These are phyloP conservation scores for Nebria brevicollis DNA, from an alignment of 2,888 invertebrate genomes.

Conservation along the genomic window DNA sequence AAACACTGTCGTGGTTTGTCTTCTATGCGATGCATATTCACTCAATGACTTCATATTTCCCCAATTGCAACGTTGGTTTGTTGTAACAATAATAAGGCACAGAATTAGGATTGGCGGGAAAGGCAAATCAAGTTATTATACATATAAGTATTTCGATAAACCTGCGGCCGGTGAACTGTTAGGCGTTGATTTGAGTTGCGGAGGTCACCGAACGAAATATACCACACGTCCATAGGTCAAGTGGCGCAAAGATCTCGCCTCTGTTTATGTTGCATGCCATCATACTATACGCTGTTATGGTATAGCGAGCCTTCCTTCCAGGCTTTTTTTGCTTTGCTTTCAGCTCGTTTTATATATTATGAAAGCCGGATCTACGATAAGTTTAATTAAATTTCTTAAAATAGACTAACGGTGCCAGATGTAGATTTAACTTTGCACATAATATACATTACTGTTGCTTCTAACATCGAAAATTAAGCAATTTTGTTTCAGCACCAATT, in stretches of 20 bases:
- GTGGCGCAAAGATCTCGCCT: constrained; percentile 13
- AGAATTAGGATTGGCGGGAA: not conserved
- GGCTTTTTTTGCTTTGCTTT: constrained; percentile 7
- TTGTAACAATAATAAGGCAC: too few relatives aligned
- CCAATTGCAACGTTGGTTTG: too few relatives aligned
- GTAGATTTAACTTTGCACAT: not conserved
- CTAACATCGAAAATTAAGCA: not conserved
- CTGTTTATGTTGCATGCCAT: constrained; percentile 14
- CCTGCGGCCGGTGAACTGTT: not conserved
- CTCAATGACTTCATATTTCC: not conserved
- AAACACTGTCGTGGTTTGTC: not conserved
- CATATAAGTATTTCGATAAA: not conserved
- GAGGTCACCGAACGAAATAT: constrained; percentile 21
- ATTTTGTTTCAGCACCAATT: not conserved
- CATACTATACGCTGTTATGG: not conserved
- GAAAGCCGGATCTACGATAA: constrained; percentile 23
- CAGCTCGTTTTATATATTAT: not conserved
- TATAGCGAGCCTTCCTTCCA: too few relatives aligned
- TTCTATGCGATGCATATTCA: not conserved
- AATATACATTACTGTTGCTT: not conserved
- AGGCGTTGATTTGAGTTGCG: constrained; percentile 16
- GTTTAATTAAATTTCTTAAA: constrained; percentile 43
- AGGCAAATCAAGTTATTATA: not conserved
- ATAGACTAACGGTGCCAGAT: constrained; percentile 40
- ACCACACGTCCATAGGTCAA: constrained; percentile 20